A percentile compares a stretch with the other conserved stretches of the same genome.
These are phyloP conservation scores for Spinibarbus caldwelli DNA, from an alignment of 2,797 vertebrate species.

Conservation along the genomic window DNA sequence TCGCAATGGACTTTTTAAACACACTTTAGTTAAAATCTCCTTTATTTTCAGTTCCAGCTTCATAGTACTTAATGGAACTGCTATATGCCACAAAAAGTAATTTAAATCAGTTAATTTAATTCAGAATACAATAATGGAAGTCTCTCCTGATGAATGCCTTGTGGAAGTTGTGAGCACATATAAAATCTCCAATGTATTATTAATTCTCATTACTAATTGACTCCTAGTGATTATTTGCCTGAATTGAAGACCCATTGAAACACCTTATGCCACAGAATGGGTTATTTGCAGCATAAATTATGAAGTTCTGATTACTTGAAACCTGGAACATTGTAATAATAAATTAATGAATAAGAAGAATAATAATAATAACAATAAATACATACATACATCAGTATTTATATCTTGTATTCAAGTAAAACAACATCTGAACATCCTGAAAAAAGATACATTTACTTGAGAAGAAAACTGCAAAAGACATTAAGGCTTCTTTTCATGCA, in stretches of 20 bases:
- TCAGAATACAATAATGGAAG: neutral
- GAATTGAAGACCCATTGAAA: neutral
- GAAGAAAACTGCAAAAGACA: neutral
- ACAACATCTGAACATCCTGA: neutral
- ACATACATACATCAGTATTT: neutral
- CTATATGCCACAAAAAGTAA: neutral
- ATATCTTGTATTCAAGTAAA: neutral
- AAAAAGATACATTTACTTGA: neutral
- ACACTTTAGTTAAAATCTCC: neutral
- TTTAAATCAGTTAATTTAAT: neutral
- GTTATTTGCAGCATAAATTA: neutral
- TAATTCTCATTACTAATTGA: neutral
- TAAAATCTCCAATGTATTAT: neutral
- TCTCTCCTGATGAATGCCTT: neutral
- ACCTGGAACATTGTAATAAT: neutral
- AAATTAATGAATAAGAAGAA: neutral
- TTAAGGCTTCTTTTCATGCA: constrained; percentile 1
- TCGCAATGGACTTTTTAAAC: neutral
- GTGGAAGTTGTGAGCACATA: neutral
- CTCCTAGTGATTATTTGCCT: neutral
- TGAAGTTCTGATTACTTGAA: neutral
- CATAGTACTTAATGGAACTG: neutral
- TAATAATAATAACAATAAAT: neutral
- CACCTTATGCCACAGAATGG: neutral
- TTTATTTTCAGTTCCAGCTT: neutral